Conservation (phyloP, 2,888 invertebrate species). For the Pheosia tremula region DNA sequence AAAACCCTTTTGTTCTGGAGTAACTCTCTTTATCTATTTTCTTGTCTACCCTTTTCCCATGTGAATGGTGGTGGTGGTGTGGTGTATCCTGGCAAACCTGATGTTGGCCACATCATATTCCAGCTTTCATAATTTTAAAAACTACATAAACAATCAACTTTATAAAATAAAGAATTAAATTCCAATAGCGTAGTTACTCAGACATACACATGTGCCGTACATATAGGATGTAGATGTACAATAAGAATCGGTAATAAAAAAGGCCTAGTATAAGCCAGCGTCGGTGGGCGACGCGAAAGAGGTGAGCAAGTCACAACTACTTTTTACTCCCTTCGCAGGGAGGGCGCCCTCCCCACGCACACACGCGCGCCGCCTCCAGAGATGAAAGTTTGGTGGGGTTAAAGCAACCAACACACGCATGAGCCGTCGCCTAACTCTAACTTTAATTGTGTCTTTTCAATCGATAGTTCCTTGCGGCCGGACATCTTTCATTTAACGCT, state of each 20-base stretch:
- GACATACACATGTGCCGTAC: constrained; percentile 1
- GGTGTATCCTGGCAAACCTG: no score
- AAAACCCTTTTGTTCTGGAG: no score
- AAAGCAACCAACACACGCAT: constrained; percentile 73
- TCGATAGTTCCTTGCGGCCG: constrained; percentile 72
- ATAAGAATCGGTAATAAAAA: constrained; percentile 55
- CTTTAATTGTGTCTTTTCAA: constrained; percentile 84
- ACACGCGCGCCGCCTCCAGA: constrained; percentile 67
- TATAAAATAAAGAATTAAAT: no score
- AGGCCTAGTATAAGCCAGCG: constrained; percentile 60
- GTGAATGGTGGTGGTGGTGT: no score
- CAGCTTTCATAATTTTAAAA: no score
- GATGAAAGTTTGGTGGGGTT: constrained; percentile 84
- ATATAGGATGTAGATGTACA: constrained; percentile 32
- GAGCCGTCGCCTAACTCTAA: constrained; percentile 81
- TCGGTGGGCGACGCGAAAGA: constrained; percentile 82
- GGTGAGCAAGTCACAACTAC: constrained; percentile 83
- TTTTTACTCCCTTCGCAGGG: constrained; percentile 81
- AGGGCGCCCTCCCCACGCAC: constrained; percentile 60
- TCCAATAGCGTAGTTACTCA: background rate
- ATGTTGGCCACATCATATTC: no score
- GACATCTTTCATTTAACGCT: constrained; percentile 58
- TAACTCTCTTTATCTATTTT: no score
- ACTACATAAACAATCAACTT: no score
- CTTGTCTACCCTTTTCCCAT: no score